Percentiles rank a stretch among this genome's conserved stretches.
Conservation (phyloP, 2,113 vertebrate species). For the Lepisosteus oculatus region DNA sequence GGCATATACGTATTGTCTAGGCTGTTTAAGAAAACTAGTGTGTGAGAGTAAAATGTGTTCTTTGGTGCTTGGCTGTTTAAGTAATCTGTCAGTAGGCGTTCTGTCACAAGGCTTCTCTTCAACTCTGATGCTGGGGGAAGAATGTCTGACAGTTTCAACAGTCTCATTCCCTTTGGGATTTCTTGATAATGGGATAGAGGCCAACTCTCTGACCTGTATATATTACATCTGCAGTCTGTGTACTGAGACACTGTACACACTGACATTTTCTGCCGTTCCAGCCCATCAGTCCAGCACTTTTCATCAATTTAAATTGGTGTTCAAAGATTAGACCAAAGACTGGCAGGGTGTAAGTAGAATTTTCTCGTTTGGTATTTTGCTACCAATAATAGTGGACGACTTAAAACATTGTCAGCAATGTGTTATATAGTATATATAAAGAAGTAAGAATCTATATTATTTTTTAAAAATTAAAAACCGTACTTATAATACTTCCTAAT, state of each 20-base stretch:
- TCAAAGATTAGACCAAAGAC: constrained; percentile 8
- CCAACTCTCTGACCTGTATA: not conserved
- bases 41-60: too few relatives aligned
- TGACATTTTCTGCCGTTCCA: constrained; percentile 11
- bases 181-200: constrained; percentile 10
- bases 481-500: too few relatives aligned
- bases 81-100: not conserved
- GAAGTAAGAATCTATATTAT: too few relatives aligned
- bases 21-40: too few relatives aligned
- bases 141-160: constrained; percentile 17
- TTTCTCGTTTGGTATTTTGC: constrained; percentile 9
- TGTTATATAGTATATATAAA: not conserved
- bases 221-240: constrained; percentile 9
- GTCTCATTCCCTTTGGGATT: constrained; percentile 10
- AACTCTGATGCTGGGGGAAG: constrained; percentile 9
- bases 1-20: too few relatives aligned
- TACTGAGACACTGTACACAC: not conserved
- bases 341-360: not conserved
- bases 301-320: too few relatives aligned
- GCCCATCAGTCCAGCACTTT: not conserved
- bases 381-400: not conserved
- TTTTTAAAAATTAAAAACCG: too few relatives aligned
- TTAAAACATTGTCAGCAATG: not conserved
- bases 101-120: not conserved
- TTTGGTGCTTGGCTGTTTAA: not conserved